These are phyloP conservation scores for Antheraea pernyi DNA, from an alignment of 1,140 invertebrate species.

Conservation along the genomic window DNA sequence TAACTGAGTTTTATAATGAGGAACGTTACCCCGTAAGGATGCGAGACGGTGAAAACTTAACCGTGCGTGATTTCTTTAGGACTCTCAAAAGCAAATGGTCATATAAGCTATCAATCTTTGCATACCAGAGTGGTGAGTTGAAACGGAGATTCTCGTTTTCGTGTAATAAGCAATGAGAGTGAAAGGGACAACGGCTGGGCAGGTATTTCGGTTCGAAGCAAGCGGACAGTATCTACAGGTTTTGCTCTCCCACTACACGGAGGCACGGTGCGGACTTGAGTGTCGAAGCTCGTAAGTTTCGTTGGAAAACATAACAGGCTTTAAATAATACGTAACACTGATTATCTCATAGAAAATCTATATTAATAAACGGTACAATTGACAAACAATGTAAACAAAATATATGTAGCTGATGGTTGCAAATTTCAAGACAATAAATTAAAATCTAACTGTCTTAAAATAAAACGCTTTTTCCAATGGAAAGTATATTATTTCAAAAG, in stretches of 20 bases:
- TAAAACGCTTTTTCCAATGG: background rate
- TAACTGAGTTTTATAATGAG: background rate
- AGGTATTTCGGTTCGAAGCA: constrained; percentile 71
- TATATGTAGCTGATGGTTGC: too few relatives aligned
- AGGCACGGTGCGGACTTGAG: constrained; percentile 62
- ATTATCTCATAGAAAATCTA: background rate
- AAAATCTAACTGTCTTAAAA: background rate
- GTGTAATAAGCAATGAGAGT: constrained; percentile 33
- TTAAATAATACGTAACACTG: background rate
- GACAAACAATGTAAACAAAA: background rate
- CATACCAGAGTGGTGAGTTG: constrained; percentile 75
- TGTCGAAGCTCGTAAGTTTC: constrained; percentile 66
- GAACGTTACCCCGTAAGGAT: constrained; percentile 63
- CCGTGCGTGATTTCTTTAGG: constrained; percentile 74
- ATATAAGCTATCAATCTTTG: constrained; percentile 79
- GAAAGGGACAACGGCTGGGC: constrained; percentile 63
- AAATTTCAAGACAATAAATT: background rate
- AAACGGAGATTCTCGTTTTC: constrained; percentile 51
- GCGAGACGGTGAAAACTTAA: constrained; percentile 76
- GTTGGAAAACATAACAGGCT: constrained; percentile 65
- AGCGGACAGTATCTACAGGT: constrained; percentile 76
- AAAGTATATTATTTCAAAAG: too few relatives aligned
- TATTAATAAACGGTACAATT: background rate
- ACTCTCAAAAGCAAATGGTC: constrained; percentile 77
- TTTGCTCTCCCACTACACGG: constrained; percentile 76